Percentiles rank a stretch among this genome's conserved stretches.
phyloP scores from a whole-genome alignment of 2,888 invertebrate species.

The Tuberolachnus salignus region DNA sequence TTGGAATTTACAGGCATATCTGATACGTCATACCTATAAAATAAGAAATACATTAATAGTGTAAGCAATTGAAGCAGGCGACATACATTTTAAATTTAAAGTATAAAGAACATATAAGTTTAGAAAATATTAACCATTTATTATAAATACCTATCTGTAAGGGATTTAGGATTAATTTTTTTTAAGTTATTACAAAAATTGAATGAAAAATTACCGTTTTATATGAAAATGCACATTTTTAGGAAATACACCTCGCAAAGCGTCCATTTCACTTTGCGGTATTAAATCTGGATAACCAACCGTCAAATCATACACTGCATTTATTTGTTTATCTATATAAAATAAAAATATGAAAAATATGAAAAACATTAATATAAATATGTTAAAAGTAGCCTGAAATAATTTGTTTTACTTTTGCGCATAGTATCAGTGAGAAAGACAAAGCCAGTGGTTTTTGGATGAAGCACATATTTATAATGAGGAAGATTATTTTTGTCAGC shows the following conservation, averaged over 20 bases:
- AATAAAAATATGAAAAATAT: conserved; percentile 2
- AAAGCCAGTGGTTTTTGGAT: conserved; percentile 86
- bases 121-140: no score
- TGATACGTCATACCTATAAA: conserved; percentile 67
- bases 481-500: conserved; percentile 74
- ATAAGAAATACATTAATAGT: neutral
- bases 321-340: conserved; percentile 67
- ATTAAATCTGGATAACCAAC: conserved; percentile 79
- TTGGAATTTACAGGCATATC: conserved; percentile 68
- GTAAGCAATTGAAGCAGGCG: neutral
- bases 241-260: conserved; percentile 75
- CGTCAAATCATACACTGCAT: conserved; percentile 84
- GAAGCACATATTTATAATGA: conserved; percentile 77
- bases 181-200: neutral
- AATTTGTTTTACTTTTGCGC: conserved; percentile 63
- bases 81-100: neutral
- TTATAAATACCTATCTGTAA: no score
- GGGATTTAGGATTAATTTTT: no score
- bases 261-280: conserved; percentile 77
- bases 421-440: conserved; percentile 66
- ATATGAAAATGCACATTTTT: conserved; percentile 78
- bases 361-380: conserved; percentile 3
- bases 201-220: conserved; percentile 65
- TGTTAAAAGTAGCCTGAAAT: neutral
- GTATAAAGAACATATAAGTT: no score